Base-by-base conservation (phyloP, 2,888 invertebrate genomes). In the Cheilosia vulpina region DNA sequence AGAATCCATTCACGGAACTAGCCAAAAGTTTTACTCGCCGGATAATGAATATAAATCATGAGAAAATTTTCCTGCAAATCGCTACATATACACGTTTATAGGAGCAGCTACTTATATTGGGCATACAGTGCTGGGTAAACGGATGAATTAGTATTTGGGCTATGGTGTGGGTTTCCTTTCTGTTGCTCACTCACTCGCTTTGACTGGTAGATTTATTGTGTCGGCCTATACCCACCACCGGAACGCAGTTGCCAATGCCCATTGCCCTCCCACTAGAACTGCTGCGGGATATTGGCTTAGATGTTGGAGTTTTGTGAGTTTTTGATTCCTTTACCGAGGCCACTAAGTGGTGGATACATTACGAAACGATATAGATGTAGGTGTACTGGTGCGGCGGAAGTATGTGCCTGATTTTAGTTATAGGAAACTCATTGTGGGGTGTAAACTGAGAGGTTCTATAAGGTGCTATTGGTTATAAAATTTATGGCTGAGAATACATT, bases 1-100 rank as follows among this genome's bases (percentile, higher is more conserved):
- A 57, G 38, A 47, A 15, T 15, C 11, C 15, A 53, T 43, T 53
- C 43, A 60, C 24, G 50, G 13, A 41, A 41, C 31, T 62, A 17
- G 62, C 43, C 62, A 15, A 66, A 66, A 38, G 38, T 66, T 69
- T 19, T 45, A 17, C 13, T n/a, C 17, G 38, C 60, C 45, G 63
- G 50, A 66, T 75, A 75, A 66, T 66, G 66, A 66, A 66, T 50
- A 75, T 75, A 75, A 75, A 75, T 75, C 66, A 75, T 75, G 57
- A 24, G 50, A 75, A 66, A 66, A 11, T 57, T 75, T 66, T 57
- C 47, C 47, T 47, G 38, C 55, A 27, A 65, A 38, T 21, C 31
- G n/a, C 34, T 43, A 57, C 6, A 34, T 21, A 50, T 9, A 50
- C 19, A 50, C 19, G 21, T 9, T 4, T 6, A 24, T 15, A 43